These are phyloP conservation scores for Riptortus pedestris DNA, from an alignment of 1,140 invertebrate species.

Conservation along the genomic window DNA sequence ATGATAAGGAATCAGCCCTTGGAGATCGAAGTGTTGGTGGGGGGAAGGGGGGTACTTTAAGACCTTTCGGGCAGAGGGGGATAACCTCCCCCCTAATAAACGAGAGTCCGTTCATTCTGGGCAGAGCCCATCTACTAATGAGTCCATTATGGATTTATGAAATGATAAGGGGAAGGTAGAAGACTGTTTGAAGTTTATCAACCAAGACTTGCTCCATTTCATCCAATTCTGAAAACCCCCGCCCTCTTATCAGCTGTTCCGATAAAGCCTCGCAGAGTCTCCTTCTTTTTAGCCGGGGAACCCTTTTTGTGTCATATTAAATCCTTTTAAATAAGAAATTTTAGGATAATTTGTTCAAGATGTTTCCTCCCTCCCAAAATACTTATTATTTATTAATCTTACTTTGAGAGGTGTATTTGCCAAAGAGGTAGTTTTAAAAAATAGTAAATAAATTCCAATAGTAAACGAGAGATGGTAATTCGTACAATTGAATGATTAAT, in stretches of 20 bases:
- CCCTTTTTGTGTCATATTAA: neutral
- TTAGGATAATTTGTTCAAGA: no score
- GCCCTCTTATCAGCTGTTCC: neutral
- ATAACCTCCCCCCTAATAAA: neutral
- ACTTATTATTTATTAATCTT: no score
- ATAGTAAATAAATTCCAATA: no score
- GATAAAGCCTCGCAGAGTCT: no score
- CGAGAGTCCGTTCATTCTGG: neutral
- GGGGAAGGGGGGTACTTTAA: neutral
- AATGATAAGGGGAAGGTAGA: neutral
- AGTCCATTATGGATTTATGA: constrained; percentile 10
- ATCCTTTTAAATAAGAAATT: neutral
- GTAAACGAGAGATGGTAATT: no score
- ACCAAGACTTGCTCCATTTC: neutral
- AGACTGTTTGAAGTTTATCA: neutral
- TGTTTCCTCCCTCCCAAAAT: no score
- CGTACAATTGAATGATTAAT: no score
- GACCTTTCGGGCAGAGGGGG: neutral
- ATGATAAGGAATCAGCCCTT: neutral
- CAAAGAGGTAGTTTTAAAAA: no score
- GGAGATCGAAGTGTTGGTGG: neutral
- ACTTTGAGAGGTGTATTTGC: no score
- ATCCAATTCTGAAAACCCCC: neutral
- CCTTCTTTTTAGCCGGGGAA: neutral
- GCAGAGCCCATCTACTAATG: neutral